Evolutionary conservation across 2,888 invertebrate species (phyloP).

Genomic region (Suillia variegata): DNA sequence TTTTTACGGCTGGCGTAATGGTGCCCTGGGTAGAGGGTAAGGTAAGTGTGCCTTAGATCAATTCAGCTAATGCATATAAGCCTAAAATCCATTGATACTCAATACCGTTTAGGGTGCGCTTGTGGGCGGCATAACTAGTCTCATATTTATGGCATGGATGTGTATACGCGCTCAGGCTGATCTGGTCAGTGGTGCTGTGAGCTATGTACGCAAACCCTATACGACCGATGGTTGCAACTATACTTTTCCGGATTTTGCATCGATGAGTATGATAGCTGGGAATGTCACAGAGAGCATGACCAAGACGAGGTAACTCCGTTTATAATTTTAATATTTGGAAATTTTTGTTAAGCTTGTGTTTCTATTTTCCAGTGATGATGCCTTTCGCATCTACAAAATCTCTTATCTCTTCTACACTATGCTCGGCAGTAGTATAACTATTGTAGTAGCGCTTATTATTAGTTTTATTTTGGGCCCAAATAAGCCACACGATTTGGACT

Average conservation of each 20-base stretch:
- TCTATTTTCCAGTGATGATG: conserved; percentile 34
- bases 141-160: conserved; percentile 65
- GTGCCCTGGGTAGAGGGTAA: conserved; percentile 70
- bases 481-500: conserved; percentile 65
- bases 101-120: conserved; percentile 65
- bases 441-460: conserved; percentile 64
- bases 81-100: conserved; percentile 4
- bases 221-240: conserved; percentile 65
- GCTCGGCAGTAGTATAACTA: conserved; percentile 66
- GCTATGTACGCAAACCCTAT: conserved; percentile 63
- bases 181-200: conserved; percentile 62
- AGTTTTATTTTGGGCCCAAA: conserved; percentile 64
- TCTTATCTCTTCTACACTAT: conserved; percentile 82
- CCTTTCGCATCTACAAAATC: conserved; percentile 68
- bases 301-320: conserved; percentile 25
- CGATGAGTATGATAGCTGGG: conserved; percentile 46
- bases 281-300: conserved; percentile 35
- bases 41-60: no score
- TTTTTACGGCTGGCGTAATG: conserved; percentile 72
- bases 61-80: not conserved
- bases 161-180: conserved; percentile 65
- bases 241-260: conserved; percentile 59
- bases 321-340: not conserved
- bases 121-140: conserved; percentile 63
- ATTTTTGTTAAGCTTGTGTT: not conserved